Evolutionary conservation across 2,888 invertebrate species (phyloP), one percentile per base, ranked within the genome.

Genomic region (Leuctra nigra): DNA sequence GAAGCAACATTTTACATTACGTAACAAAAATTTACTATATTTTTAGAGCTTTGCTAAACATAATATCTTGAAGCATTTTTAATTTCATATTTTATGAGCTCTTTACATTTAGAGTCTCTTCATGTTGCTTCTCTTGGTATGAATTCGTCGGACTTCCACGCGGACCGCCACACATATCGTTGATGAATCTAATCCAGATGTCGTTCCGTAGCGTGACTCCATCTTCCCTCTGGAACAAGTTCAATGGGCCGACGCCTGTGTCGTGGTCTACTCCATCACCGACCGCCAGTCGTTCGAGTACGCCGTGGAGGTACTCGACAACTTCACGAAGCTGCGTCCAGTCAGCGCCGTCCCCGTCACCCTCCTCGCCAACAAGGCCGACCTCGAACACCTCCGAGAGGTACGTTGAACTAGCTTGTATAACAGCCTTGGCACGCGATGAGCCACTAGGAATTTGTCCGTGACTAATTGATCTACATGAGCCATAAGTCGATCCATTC

Each of bases 191-290:
- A 29, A 29, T 29, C 11, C 6, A 29, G 29, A 29, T 6, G 6
- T 44, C 23, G 9, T 20, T 44, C 64, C 63, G 24, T 64, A 68
- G 66, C 66, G 67, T 61, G 68, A 78, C 62, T 66, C 72, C 22
- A 68, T 72, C 56, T 76, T 77, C 63, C 77, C 76, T 4, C 72
- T 73, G 64, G 77, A 78, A 63, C 78, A 78, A 73, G 82, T 87
- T 56, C 82, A 84, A 69, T 86, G 87, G 86, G 86, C 87, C 1
- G 87, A 88, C 68, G 87, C 86, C 0, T 86, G 84, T 66, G 77
- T 87, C 13, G 77, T 88, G 44, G 87, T 87, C 24, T 89, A 88
- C 72, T 84, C 86, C 63, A 84, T 88, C 65, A 87, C 86, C 7
- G 85, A 86, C 66, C 77, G 82, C 61, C 77, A 75, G 63, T 86